These are phyloP conservation scores for Callocephalon fimbriatum DNA, from an alignment of 2,113 vertebrate genomes.

Conservation along the genomic window DNA sequence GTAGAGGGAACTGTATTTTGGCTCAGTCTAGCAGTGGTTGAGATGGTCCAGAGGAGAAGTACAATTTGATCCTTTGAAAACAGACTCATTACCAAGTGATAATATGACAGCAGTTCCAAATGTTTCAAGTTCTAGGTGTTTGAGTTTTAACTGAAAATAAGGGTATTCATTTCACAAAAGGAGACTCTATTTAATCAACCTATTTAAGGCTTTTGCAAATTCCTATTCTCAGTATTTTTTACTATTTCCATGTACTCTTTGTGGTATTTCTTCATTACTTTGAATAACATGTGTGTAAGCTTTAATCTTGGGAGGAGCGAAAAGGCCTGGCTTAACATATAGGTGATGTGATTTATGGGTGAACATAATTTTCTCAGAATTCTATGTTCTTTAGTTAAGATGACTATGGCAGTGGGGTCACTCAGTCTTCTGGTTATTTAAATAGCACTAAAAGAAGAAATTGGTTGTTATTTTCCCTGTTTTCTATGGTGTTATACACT, in stretches of 20 bases:
- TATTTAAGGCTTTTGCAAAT: background rate
- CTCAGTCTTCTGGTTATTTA: background rate
- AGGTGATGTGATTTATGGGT: background rate
- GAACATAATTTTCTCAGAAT: background rate
- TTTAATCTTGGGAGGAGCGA: background rate
- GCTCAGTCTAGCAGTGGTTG: background rate
- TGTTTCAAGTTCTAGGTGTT: background rate
- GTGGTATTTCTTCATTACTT: background rate
- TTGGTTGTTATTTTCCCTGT: background rate
- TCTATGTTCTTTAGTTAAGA: background rate
- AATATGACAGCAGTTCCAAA: background rate
- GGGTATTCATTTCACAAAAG: background rate
- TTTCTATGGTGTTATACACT: background rate
- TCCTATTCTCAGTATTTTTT: background rate
- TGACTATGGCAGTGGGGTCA: background rate
- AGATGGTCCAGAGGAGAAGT: background rate
- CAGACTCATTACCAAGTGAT: background rate
- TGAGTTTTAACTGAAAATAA: background rate
- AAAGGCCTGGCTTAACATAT: background rate
- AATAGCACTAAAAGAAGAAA: background rate
- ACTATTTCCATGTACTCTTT: background rate
- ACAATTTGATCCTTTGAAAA: background rate
- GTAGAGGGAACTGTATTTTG: background rate
- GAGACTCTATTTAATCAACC: background rate
- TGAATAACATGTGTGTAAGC: background rate